Percentiles rank a stretch among this genome's conserved stretches.
These are phyloP conservation scores for Apodemia hepburni DNA, from an alignment of 2,888 invertebrate species.

Conservation along the genomic window DNA sequence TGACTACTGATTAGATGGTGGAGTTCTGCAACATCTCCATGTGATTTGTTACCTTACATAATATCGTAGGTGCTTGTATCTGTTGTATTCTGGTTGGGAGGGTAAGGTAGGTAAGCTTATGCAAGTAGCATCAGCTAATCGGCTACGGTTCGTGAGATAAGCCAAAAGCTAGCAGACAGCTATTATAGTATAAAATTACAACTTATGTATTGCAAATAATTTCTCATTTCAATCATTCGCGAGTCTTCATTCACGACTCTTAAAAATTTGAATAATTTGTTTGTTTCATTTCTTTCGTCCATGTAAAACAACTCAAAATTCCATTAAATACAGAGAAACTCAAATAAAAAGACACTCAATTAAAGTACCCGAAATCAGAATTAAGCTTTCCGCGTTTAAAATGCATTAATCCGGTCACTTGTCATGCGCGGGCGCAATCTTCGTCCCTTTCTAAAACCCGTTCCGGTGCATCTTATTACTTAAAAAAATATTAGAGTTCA, in stretches of 20 bases:
- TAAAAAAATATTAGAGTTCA: slow-evolving; percentile 59
- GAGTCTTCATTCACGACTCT: neutral
- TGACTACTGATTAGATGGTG: too few species aligned
- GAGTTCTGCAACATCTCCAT: too few species aligned
- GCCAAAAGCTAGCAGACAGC: too few species aligned
- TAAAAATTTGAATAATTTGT: slow-evolving; percentile 24
- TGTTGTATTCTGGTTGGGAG: too few species aligned
- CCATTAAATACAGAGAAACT: slow-evolving; percentile 37
- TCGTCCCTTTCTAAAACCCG: slow-evolving; percentile 68
- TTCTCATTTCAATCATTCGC: neutral
- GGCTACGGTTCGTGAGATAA: too few species aligned
- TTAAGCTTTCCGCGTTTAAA: slow-evolving; percentile 79
- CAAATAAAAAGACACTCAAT: slow-evolving; percentile 61
- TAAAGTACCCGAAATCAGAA: slow-evolving; percentile 67
- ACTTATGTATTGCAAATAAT: neutral
- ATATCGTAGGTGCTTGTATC: too few species aligned
- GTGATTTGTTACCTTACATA: too few species aligned
- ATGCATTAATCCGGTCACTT: slow-evolving; percentile 79
- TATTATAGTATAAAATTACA: neutral
- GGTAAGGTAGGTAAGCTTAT: too few species aligned
- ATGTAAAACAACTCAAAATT: slow-evolving; percentile 30
- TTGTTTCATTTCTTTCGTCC: slow-evolving; percentile 30
- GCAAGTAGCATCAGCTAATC: too few species aligned
- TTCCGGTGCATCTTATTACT: slow-evolving; percentile 53
- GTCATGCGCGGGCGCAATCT: slow-evolving; percentile 62